Percentiles rank a stretch among this genome's conserved stretches.
Evolutionary conservation across 2,888 invertebrate species (phyloP).

Genomic region (Hanleya hanleyi): DNA sequence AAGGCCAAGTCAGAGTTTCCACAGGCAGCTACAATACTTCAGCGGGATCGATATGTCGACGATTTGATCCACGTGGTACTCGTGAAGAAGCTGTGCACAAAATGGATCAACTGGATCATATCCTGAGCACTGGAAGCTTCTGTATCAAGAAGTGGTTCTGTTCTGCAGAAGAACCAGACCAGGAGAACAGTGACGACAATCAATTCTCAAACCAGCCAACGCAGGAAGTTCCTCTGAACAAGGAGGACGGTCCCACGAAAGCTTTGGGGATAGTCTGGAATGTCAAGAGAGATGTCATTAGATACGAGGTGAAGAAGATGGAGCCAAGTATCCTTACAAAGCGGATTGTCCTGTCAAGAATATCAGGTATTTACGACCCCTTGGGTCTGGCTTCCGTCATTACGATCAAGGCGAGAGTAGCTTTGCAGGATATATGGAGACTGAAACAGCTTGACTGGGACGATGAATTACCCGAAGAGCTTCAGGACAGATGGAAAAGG

Average conservation of each 20-base stretch:
- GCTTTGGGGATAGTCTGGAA: neutral
- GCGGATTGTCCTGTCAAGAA: neutral
- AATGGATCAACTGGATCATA: slow-evolving; percentile 8
- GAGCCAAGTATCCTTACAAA: neutral
- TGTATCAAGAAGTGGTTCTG: slow-evolving; percentile 14
- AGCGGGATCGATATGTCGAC: slow-evolving; percentile 21
- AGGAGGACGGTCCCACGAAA: neutral
- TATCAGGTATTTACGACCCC: neutral
- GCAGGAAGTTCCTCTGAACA: neutral
- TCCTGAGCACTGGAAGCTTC: slow-evolving; percentile 16
- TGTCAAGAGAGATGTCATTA: neutral
- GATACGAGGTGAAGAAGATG: neutral
- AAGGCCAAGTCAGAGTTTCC: neutral
- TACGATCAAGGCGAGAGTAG: neutral
- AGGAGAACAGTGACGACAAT: neutral
- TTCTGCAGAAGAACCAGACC: neutral
- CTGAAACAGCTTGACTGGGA: neutral
- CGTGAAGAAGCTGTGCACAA: too few species aligned
- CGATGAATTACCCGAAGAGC: neutral
- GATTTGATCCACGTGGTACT: slow-evolving; percentile 19
- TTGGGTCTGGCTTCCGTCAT: neutral
- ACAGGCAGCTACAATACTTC: slow-evolving; percentile 16
- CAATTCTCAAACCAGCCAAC: neutral
- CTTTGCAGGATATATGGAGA: slow-evolving; percentile 4
- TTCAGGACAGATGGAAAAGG: neutral